Evolutionary conservation across 2,888 invertebrate genomes (phyloP), one percentile per base, ranked within the genome.

Genomic region (Eucera pruinosa): DNA sequence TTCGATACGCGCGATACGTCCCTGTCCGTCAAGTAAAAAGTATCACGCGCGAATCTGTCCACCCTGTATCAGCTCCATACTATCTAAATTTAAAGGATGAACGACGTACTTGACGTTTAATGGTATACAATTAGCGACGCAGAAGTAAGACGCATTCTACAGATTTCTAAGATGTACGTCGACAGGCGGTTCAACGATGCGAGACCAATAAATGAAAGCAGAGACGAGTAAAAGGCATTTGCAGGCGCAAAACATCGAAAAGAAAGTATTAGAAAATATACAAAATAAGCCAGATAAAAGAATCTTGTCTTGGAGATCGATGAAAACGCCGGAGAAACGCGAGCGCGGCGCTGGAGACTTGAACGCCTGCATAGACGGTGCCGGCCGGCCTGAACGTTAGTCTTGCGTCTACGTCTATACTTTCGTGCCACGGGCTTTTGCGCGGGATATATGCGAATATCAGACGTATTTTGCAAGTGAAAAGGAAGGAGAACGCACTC

Each of bases 1-100:
- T 11, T 61, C 60, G 61, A 20, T 39, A 23, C 43, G 61, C 61
- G 76, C 60, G 76, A 57, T 60, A 23, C 58, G 48, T 39, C 52
- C 23, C 23, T 33, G 11, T 4, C 15, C 1, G 2, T 2, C 30
- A 0, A 1, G 61, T 18, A 67, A 75, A 75, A 75, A 74, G 25
- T 11, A 1, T 2, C 36, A 18, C 11, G 75, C 61, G 50, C 57
- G 66, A 66, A 66, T 66, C 57, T 47, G 36, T 27, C 66, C 25
- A 11, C 5, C 61, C 18, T 5, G 36, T 6, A 7, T 11, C 41
- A 6, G 27, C 7, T 9, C n/a, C 5, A 33, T 55, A 36, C 45
- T 23, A 52, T 45, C 20, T 39, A 64, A 50, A 64, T 74, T 74
- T 52, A 64, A 58, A 39, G 50, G 58, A n/a, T 36, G 4, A 6